A percentile compares a stretch with the other conserved stretches of the same genome.
phyloP scores from a whole-genome alignment of 1,140 invertebrate species.

The Zaprionus ghesquierei region DNA sequence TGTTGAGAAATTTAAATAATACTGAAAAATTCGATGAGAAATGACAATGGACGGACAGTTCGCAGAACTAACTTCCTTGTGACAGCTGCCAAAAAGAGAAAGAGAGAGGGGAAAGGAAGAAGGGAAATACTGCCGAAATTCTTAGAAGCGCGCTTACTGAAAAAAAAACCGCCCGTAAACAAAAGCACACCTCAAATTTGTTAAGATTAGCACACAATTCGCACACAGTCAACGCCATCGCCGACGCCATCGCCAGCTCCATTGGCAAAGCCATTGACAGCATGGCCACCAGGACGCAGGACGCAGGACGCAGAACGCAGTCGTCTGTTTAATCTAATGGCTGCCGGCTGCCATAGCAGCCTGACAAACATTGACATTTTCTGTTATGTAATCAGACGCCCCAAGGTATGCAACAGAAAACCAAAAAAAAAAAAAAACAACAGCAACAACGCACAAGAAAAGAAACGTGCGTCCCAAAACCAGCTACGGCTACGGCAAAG shows the following conservation, averaged over 20 bases:
- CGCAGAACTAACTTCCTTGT: background rate
- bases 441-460: conserved; percentile 6
- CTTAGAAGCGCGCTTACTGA: background rate
- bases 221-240: conserved; percentile 63
- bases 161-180: conserved; percentile 48
- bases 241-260: conserved; percentile 2
- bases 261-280: conserved; percentile 4
- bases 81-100: background rate
- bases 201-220: conserved; percentile 79
- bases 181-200: conserved; percentile 75
- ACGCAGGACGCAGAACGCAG: conserved; percentile 31
- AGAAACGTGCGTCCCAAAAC: conserved; percentile 22
- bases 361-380: conserved; percentile 79
- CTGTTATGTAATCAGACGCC: conserved; percentile 78
- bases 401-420: conserved; percentile 58
- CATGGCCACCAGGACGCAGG: conserved; percentile 25
- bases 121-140: background rate
- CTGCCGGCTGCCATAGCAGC: conserved; percentile 56
- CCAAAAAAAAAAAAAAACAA: conserved; percentile 39
- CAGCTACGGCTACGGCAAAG: background rate
- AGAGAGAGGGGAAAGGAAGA: background rate
- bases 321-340: conserved; percentile 72
- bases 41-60: background rate
- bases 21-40: background rate
- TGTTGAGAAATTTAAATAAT: background rate